Conservation (phyloP, 1,140 invertebrate genomes). For the Drosophila nikananu region DNA sequence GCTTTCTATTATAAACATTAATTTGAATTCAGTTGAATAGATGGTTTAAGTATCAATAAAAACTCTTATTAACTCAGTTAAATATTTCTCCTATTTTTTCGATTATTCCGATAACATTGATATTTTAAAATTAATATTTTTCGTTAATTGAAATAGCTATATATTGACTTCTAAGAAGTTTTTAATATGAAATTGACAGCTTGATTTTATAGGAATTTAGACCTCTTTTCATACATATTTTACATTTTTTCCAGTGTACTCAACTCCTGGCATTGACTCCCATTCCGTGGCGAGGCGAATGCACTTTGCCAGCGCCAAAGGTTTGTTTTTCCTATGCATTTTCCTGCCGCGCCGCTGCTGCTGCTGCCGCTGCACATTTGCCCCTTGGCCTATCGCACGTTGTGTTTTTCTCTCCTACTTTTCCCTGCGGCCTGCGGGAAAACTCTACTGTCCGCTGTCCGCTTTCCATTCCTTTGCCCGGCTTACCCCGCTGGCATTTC, state of each 20-base stretch:
- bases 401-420: slow-evolving; percentile 27
- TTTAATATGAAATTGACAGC: neutral
- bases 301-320: slow-evolving; percentile 71
- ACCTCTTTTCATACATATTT: neutral
- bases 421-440: slow-evolving; percentile 27
- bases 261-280: slow-evolving; percentile 55
- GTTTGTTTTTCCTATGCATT: slow-evolving; percentile 63
- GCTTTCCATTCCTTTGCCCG: neutral
- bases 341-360: slow-evolving; percentile 18
- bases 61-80: too few species aligned
- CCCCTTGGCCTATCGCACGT: slow-evolving; percentile 48
- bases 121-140: neutral
- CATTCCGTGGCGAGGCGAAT: slow-evolving; percentile 59
- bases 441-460: slow-evolving; percentile 19
- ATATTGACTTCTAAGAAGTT: neutral
- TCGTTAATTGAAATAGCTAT: too few species aligned
- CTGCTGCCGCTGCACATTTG: slow-evolving; percentile 15
- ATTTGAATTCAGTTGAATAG: too few species aligned
- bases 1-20: too few species aligned
- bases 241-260: neutral
- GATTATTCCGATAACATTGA: neutral
- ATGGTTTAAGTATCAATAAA: too few species aligned
- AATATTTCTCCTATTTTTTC: too few species aligned
- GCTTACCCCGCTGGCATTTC: slow-evolving; percentile 34
- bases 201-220: neutral